Conservation (phyloP, 2,113 vertebrate genomes). For the Nesospiza acunhae region DNA sequence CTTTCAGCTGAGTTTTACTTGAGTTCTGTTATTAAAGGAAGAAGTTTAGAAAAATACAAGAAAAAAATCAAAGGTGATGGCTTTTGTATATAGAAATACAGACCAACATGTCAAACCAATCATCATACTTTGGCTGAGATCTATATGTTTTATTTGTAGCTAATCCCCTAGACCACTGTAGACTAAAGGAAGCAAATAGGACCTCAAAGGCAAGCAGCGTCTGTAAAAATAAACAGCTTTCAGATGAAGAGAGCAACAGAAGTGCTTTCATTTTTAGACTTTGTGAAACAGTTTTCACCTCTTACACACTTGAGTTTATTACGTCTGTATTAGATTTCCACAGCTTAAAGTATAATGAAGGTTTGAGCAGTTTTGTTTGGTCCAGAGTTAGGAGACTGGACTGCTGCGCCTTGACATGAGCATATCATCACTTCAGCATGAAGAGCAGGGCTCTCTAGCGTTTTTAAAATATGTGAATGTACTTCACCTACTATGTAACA, state of each 20-base stretch:
- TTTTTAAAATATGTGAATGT: not conserved
- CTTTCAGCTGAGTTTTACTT: not conserved
- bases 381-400: not conserved
- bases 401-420: not conserved
- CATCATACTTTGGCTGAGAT: not conserved
- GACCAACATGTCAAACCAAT: not conserved
- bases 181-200: not conserved
- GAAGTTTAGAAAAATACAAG: not conserved
- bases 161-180: not conserved
- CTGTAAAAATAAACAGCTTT: not conserved
- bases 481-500: not conserved
- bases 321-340: not conserved
- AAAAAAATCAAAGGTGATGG: not conserved
- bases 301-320: not conserved
- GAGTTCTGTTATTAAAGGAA: not conserved
- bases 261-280: not conserved
- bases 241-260: not conserved
- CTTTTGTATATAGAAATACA: not conserved
- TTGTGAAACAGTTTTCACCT: not conserved
- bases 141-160: accelerated
- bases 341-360: not conserved
- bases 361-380: not conserved
- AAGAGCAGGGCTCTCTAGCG: not conserved
- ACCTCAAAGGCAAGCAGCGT: not conserved
- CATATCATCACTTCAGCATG: not conserved